Base-by-base conservation (phyloP, 2,113 vertebrate genomes). In the Centropus bengalensis region DNA sequence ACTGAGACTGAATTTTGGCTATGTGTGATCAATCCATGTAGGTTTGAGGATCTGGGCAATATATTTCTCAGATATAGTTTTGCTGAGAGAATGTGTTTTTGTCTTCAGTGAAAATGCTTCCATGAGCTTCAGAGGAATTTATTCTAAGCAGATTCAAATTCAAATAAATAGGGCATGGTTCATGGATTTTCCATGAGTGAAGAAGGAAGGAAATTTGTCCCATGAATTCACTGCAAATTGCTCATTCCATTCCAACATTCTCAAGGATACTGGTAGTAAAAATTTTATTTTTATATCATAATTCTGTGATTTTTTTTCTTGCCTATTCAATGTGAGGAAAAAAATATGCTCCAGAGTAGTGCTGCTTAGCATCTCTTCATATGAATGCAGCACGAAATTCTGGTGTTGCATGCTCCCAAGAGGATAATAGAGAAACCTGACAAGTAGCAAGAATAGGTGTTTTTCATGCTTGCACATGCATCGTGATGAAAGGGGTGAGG, bases 181-280 rank as follows among this genome's bases (percentile, higher is more conserved):
- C 3, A 56, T 60, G 27, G 44, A 63, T 83, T 63, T 92, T 92
- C 24, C n/a, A 49, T 71, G 60, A 68, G n/a, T 55, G 81, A 77
- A 49, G 82, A 75, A 86, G 23, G 23, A 73, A 40, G 6, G 8
- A 85, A 86, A 93, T 71, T 88, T 82, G 78, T 91, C 19, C 23
- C 13, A 33, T 75, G 51, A 89, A 89, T 75, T 89, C 77, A 71
- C 56, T 92, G 73, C 30, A 89, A 84, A 86, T 91, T 86, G 64
- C 8, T 88, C 28, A 88, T 51, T 86, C 20, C 47, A 30, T 4
- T 86, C 52, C 77, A 67, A 24, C 12, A 52, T 19, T 76, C 23
- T 96, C 23, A 92, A 84, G 62, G 30, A 95, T 93, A 91, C 84
- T 79, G 30, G 30, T 79, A 84, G 52, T 92, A 28, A 82, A 84